These are phyloP conservation scores for Phengaris arion DNA, from an alignment of 2,888 invertebrate genomes.

Conservation along the genomic window DNA sequence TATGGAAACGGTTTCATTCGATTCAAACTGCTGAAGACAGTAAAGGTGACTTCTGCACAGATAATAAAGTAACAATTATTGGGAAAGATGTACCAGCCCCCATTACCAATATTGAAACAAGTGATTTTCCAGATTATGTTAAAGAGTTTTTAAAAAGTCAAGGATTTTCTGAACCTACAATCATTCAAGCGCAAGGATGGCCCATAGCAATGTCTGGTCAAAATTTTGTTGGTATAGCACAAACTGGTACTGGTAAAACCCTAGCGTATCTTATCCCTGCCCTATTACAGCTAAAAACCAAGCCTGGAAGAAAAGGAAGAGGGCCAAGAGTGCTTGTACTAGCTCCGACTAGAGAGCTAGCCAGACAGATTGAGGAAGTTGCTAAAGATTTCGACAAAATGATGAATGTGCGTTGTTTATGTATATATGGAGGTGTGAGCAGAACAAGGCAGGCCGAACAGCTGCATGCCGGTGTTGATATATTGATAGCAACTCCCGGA, in stretches of 20 bases:
- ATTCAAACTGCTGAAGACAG: constrained; percentile 62
- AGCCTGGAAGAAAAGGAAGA: constrained; percentile 83
- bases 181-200: constrained; percentile 92
- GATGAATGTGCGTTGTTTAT: constrained; percentile 86
- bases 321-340: constrained; percentile 90
- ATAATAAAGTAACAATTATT: constrained; percentile 85
- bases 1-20: constrained; percentile 52
- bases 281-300: constrained; percentile 90
- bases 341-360: constrained; percentile 88
- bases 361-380: constrained; percentile 89
- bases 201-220: constrained; percentile 88
- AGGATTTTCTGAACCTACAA: constrained; percentile 85
- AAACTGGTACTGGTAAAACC: constrained; percentile 89
- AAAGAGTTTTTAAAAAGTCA: constrained; percentile 81
- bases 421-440: constrained; percentile 93
- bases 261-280: constrained; percentile 88
- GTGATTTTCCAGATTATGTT: constrained; percentile 86
- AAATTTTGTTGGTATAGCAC: constrained; percentile 92
- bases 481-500: constrained; percentile 93
- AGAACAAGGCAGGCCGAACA: constrained; percentile 83
- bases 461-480: constrained; percentile 86
- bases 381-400: constrained; percentile 86
- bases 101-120: constrained; percentile 86
- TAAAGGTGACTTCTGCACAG: constrained; percentile 81
- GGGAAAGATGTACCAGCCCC: constrained; percentile 86